Base-by-base conservation (phyloP, 2,113 vertebrate species). In the Actenoides hombroni region DNA sequence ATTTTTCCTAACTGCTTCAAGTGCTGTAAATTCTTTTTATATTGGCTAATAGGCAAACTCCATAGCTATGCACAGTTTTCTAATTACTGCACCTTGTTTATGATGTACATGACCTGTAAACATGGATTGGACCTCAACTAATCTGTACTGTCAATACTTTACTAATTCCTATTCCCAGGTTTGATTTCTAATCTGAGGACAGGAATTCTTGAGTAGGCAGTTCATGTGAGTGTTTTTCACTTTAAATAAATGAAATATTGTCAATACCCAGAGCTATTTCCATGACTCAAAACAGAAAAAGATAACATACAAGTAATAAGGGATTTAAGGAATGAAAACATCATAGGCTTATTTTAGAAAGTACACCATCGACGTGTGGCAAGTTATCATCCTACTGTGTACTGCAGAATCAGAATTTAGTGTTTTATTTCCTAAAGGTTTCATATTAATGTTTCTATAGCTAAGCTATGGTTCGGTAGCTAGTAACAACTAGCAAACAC, bases 81-180 rank as follows among this genome's bases (percentile, higher is more conserved):
- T 39, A 16, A 25, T 48, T 59, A 42, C 26, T 90, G 25, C 3
- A 77, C 20, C 2, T 48, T 54, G 11, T 31, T 59, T 16, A 15
- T 16, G 4, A 70, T 28, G 10, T 16, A 33, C 5, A 11, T 16
- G 13, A 56, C 40, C 10, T 53, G 10, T 16, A 82, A 73, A 73
- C 1, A 16, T 0, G 0, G 18, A 16, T 10, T 8, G 4, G 24
- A 39, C 5, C 9, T 67, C 49, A 59, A 17, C 5, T 83, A 35
- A 61, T 21, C 35, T 85, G 12, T 1, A 0, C 23, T 65, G 11
- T 16, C 9, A 67, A 18, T 44, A 60, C 16, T 79, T 90, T 56
- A 25, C 4, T 68, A 46, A 54, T 68, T 61, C 9, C 76, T 12
- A 83, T 13, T 3, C 33, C 15, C 17, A 42, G 9, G 6, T 37